Evolutionary conservation across 2,797 vertebrate species (phyloP), one percentile per base, ranked within the genome.

Genomic region (Hydrolagus colliei): DNA sequence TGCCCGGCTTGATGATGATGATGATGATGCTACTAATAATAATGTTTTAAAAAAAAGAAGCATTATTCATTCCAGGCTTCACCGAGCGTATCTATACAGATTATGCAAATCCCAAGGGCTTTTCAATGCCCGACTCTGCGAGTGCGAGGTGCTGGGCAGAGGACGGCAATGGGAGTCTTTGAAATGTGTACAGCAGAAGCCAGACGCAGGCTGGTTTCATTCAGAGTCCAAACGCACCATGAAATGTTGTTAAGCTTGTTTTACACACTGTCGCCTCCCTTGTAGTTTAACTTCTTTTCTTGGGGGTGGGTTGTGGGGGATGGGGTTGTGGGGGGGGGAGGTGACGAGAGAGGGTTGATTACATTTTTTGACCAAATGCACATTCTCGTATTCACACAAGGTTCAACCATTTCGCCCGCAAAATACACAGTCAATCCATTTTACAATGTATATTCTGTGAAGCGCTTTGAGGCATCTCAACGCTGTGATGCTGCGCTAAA

Each of bases 191-290:
- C 65, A 41, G 86, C 74, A 71, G 68, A 65, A 86, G 86, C 73
- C 76, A 86, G 74, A 68, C 75, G 52, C 63, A 77, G 86, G 63
- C 86, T 86, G 86, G 76, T 86, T 80, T 89, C 82, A 89, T 91
- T 91, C 87, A 89, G 88, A 86, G 86, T 52, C 74, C 86, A 90
- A 76, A 91, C 88, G 86, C 4, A 41, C 80, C 87, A 62, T 91
- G 89, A 90, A 89, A 22, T 89, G 89, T 90, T 88, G 86, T 87
- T 89, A 86, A 77, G 82, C 86, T 89, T 89, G 89, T 90, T 88
- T 85, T 87, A 86, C 86, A 86, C 89, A 90, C 88, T 87, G 90
- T 89, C 87, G 87, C 88, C 89, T 88, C 88, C 88, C 88, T 88
- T 85, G 86, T 85, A 86, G 85, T 89, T 87, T 84, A 87, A 87